Conservation (phyloP, 1,140 invertebrate species). For the Adelges cooleyi region DNA sequence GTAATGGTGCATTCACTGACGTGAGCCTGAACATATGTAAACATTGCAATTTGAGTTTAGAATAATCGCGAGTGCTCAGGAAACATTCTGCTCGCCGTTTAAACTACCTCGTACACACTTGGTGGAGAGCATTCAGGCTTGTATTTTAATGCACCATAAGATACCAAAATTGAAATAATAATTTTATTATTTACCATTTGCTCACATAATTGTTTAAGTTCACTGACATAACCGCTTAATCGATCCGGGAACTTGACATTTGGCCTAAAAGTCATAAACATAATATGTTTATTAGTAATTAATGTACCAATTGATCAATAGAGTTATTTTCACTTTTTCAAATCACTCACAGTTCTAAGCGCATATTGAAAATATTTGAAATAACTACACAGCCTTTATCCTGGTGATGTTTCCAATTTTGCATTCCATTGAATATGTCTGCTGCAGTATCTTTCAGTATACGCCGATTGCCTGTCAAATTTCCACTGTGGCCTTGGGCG, state of each 20-base stretch:
- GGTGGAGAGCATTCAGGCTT: too few species aligned
- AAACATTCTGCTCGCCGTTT: too few species aligned
- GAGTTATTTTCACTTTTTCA: not conserved
- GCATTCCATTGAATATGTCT: slow-evolving; percentile 9
- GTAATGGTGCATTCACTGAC: too few species aligned
- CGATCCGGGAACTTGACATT: not conserved
- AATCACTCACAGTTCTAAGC: not conserved
- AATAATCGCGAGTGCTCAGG: too few species aligned
- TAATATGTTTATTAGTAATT: not conserved
- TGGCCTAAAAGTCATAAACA: not conserved
- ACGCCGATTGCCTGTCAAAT: slow-evolving; percentile 9
- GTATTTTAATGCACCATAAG: too few species aligned
- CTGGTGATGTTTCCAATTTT: not conserved
- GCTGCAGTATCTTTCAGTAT: slow-evolving; percentile 1
- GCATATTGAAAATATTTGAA: not conserved
- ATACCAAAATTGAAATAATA: too few species aligned
- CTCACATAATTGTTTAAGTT: not conserved
- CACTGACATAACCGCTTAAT: not conserved
- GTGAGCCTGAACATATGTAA: too few species aligned
- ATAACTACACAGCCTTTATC: not conserved
- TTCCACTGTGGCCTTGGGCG: not conserved
- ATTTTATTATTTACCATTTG: not conserved
- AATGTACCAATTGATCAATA: not conserved
- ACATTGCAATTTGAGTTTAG: too few species aligned
- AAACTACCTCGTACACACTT: too few species aligned